Base-by-base conservation (phyloP, 2,797 vertebrate genomes). In the Hafferia zeledoni region DNA sequence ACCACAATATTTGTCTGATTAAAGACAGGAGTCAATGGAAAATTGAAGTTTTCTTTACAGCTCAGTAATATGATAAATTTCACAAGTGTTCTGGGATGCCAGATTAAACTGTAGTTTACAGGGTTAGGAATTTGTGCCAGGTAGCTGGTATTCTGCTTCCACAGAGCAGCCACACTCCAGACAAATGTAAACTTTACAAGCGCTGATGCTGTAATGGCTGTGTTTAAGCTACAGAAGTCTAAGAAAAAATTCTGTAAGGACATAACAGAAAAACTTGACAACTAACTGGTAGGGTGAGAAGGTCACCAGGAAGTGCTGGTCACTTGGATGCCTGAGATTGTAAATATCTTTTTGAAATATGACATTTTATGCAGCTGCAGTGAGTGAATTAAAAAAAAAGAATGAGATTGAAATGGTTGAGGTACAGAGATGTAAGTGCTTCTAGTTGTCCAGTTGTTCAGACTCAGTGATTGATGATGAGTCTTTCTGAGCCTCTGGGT, bases 301-400 rank as follows among this genome's bases (percentile, higher is more conserved):
- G 93, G 90, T 95, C 94, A 81, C 52, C n/a, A 74, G 85, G 65
- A 93, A 93, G 81, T 4, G 10, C 43, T 94, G 85, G 77, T 90
- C 83, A 76, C 55, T 94, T 55, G 86, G 44, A 89, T 90, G 74
- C 23, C 90, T 88, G 83, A 55, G 83, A 88, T 5, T 72, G 70
- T 94, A 94, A 95, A 94, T 94, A 79, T 91, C 90, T 83, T 59
- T 61, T 80, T 86, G 83, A 93, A 95, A 91, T 18, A 0, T 35
- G 69, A 55, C 11, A 2, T 76, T 78, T 59, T 59, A 35, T 50
- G 63, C 0, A 8, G 61, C 83, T 91, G 90, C 49, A 46, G 63
- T 1, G 3, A 81, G 65, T 35, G 82, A 87, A 70, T 2, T 2
- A 39, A 79, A 67, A 89, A 91, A 64, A 50, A 28, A 88, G 68